Conservation (phyloP, 2,888 invertebrate genomes). For the Athalia circularis region DNA sequence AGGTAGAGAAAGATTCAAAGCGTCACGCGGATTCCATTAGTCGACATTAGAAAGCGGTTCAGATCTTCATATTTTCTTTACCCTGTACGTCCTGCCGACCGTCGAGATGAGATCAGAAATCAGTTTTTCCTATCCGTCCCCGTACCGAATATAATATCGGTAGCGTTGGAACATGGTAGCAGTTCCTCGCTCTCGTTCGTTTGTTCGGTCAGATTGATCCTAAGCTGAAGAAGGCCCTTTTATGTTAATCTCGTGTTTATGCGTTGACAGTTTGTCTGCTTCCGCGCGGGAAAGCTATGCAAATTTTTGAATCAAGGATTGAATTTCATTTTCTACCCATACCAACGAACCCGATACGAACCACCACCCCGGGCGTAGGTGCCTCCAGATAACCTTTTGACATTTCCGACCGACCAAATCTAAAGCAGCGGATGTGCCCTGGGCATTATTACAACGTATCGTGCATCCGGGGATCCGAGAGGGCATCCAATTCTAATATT, state of each 20-base stretch:
- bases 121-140: slow-evolving; percentile 3
- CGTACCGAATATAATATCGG: neutral
- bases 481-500: slow-evolving; percentile 70
- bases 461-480: slow-evolving; percentile 48
- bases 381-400: slow-evolving; percentile 64
- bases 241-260: slow-evolving; percentile 70
- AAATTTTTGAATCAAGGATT: slow-evolving; percentile 69
- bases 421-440: slow-evolving; percentile 35
- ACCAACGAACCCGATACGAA: slow-evolving; percentile 52
- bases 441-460: neutral
- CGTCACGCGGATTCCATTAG: slow-evolving; percentile 37
- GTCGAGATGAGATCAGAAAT: slow-evolving; percentile 37
- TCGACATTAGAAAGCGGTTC: slow-evolving; percentile 38
- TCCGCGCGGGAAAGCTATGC: slow-evolving; percentile 67
- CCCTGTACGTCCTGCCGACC: slow-evolving; percentile 21
- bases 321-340: slow-evolving; percentile 66
- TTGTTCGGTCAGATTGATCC: slow-evolving; percentile 50
- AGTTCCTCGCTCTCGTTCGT: slow-evolving; percentile 9
- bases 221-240: slow-evolving; percentile 57
- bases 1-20: slow-evolving; percentile 20
- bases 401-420: slow-evolving; percentile 50
- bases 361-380: slow-evolving; percentile 28
- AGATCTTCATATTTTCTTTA: slow-evolving; percentile 33
- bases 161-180: too few relatives aligned
- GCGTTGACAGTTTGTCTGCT: slow-evolving; percentile 70